Evolutionary conservation across 2,113 vertebrate genomes (phyloP), one percentile per base, ranked within the genome.

Genomic region (Holacanthus passer): DNA sequence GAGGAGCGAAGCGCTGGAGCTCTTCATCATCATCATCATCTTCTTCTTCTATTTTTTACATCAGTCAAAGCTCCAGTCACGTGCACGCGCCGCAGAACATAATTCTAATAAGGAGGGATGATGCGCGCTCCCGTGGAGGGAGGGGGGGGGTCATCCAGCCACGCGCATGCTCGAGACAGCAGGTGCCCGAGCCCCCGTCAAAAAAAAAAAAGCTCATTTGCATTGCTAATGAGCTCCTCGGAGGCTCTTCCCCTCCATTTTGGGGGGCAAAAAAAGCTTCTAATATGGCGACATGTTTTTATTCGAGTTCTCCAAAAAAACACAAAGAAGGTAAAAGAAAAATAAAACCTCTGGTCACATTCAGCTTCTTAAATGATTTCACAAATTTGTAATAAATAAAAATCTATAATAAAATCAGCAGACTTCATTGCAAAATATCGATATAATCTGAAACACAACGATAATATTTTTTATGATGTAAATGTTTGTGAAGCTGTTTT

Each of bases 151-250:
- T 73, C 66, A 75, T 59, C 71, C 77, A 62, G 63, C 24, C 50
- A 52, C 27, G 59, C 87, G 84, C 89, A 82, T 77, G 89, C 89
- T 68, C 83, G 68, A 74, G 73, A 90, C 89, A 91, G 91, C 91
- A 92, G 92, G 93, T 94, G 93, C 93, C 74, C 87, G 77, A 85
- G 88, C 74, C 75, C 82, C 75, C 55, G 24, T 52, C 53, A 19
- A 66, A 55, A 37, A 56, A 72, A 55, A 35, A 73, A 72, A 78
- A 27, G 14, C 43, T 62, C 0, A 90, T 94, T 91, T 90, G 89
- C 91, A 94, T 93, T 93, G 91, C 91, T 93, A 92, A 94, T 91
- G 85, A 91, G 79, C 83, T 48, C 12, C 76, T 16, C 8, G 3
- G 55, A 86, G 77, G 86, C 81, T 63, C 86, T 85, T 70, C 88